phyloP scores from a whole-genome alignment of 2,888 invertebrate species.

The Diaprepes abbreviatus region DNA sequence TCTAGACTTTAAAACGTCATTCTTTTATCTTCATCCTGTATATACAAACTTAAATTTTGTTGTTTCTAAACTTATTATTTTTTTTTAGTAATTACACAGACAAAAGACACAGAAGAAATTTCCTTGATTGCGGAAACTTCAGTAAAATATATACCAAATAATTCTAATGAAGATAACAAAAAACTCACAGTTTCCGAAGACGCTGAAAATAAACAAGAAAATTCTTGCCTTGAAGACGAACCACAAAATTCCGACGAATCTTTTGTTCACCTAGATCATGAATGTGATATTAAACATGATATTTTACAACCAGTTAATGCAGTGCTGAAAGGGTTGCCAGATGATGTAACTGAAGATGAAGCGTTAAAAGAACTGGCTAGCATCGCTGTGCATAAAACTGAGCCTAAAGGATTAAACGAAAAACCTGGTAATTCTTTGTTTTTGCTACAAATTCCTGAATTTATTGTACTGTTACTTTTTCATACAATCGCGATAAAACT shows the following conservation, averaged over 20 bases:
- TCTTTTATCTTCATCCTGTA: too few species aligned
- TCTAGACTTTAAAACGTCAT: too few species aligned
- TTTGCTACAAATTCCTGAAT: neutral
- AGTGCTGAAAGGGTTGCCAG: neutral
- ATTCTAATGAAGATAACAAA: too few species aligned
- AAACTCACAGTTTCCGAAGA: too few species aligned
- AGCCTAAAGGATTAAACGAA: neutral
- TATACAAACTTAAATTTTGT: too few species aligned
- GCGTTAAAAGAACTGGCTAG: neutral
- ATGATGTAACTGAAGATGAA: neutral
- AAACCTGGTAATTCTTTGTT: neutral
- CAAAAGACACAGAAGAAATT: neutral
- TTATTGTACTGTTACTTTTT: too few species aligned
- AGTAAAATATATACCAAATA: neutral
- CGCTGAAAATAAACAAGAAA: too few species aligned
- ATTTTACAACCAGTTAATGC: neutral
- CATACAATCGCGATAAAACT: too few species aligned
- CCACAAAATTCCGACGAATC: neutral
- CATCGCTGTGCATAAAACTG: neutral
- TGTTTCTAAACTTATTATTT: too few species aligned
- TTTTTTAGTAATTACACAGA: too few species aligned
- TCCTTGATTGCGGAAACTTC: neutral
- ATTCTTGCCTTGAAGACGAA: too few species aligned
- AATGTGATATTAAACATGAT: neutral
- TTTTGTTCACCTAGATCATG: neutral